Evolutionary conservation across 2,888 invertebrate genomes (phyloP).

Genomic region (Parnassius glacialis): DNA sequence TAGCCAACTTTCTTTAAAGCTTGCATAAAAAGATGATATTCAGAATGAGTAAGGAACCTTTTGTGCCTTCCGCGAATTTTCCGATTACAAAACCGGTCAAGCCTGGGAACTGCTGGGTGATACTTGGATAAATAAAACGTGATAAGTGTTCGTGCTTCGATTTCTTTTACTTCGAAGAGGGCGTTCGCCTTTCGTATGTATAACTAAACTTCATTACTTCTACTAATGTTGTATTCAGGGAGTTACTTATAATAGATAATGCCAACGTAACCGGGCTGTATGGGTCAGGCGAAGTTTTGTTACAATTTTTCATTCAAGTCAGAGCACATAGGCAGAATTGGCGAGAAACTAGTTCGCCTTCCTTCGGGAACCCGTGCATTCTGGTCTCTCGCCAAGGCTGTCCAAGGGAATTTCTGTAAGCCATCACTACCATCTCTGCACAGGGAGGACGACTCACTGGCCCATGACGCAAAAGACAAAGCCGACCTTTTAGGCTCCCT

Average conservation of each 20-base stretch:
- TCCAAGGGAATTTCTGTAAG: no score
- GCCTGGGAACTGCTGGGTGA: conserved; percentile 47
- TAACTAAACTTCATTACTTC: conserved; percentile 17
- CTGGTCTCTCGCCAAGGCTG: no score
- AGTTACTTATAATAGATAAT: conserved; percentile 12
- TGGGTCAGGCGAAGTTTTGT: background rate
- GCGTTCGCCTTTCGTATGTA: background rate
- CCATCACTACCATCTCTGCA: no score
- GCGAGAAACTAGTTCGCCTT: no score
- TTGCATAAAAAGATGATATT: conserved; percentile 34
- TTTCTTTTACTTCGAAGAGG: conserved; percentile 36
- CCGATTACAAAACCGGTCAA: conserved; percentile 62
- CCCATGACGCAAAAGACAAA: no score
- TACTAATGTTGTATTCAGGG: conserved; percentile 10
- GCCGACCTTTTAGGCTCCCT: no score
- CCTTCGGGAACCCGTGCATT: no score
- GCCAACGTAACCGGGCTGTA: background rate
- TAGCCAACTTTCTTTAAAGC: conserved; percentile 38
- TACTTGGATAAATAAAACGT: conserved; percentile 49
- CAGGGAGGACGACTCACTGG: no score
- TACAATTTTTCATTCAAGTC: no score
- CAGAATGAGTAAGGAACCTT: conserved; percentile 30
- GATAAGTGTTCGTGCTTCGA: conserved; percentile 47
- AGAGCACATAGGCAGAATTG: no score
- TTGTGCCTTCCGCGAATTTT: conserved; percentile 67